phyloP scores from a whole-genome alignment of 1,140 invertebrate genomes.

The Penaeus japonicus region DNA sequence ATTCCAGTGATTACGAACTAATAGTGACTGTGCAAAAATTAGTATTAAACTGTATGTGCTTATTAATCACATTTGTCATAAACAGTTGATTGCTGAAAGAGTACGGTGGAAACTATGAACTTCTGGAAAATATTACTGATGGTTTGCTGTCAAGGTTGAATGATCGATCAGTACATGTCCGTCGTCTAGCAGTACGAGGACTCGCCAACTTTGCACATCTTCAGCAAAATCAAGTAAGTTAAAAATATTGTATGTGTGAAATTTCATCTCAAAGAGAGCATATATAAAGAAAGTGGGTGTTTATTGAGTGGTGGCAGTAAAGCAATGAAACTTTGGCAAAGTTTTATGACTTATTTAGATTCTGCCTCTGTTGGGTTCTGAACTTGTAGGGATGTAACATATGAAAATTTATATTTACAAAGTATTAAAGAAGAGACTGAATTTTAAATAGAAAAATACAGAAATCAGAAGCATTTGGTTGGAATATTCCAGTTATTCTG shows the following conservation, averaged over 20 bases:
- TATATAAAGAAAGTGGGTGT: not conserved
- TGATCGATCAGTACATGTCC: slow-evolving; percentile 50
- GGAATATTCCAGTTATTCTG: too few relatives aligned
- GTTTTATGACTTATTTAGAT: too few relatives aligned
- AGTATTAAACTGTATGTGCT: not conserved
- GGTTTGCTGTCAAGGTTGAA: slow-evolving; percentile 48
- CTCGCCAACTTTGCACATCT: slow-evolving; percentile 57
- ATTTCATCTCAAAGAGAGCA: too few relatives aligned
- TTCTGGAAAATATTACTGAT: slow-evolving; percentile 50
- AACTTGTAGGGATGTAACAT: too few relatives aligned
- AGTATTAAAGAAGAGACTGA: too few relatives aligned
- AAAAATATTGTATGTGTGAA: too few relatives aligned
- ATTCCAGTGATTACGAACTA: not conserved
- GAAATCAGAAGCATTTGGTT: too few relatives aligned
- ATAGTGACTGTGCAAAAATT: not conserved
- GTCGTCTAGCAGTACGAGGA: slow-evolving; percentile 50
- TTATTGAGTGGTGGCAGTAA: not conserved
- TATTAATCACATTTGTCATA: not conserved
- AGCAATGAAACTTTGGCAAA: not conserved
- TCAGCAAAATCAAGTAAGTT: slow-evolving; percentile 51
- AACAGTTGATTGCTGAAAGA: slow-evolving; percentile 57
- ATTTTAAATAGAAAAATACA: too few relatives aligned
- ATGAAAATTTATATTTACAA: too few relatives aligned
- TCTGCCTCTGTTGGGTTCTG: too few relatives aligned
- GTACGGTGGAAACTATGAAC: slow-evolving; percentile 57